These are phyloP conservation scores for Tholera decimalis DNA, from an alignment of 2,888 invertebrate genomes.

Conservation along the genomic window DNA sequence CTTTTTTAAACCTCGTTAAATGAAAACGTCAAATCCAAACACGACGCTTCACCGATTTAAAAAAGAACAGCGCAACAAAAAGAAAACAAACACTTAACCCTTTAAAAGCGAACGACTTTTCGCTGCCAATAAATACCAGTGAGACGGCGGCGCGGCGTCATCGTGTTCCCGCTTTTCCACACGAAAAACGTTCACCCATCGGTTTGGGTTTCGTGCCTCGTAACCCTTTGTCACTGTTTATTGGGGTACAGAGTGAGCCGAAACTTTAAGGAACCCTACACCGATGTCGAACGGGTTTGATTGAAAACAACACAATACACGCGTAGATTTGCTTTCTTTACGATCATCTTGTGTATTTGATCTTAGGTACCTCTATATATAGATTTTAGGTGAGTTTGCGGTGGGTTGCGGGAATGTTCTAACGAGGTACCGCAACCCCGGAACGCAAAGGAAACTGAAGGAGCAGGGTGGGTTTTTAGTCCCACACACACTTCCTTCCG, in stretches of 20 bases:
- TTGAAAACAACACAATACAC: conserved; percentile 70
- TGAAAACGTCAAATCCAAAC: conserved; percentile 13
- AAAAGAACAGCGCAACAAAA: conserved; percentile 13
- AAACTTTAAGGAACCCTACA: conserved; percentile 69
- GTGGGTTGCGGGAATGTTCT: too few relatives aligned
- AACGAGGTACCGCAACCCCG: too few relatives aligned
- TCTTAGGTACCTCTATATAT: too few relatives aligned
- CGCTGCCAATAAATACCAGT: conserved; percentile 56
- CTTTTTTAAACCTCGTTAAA: not conserved
- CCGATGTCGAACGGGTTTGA: conserved; percentile 66
- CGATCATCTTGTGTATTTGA: conserved; percentile 15
- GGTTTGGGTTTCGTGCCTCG: conserved; percentile 70
- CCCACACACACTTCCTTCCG: too few relatives aligned
- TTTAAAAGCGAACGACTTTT: conserved; percentile 37
- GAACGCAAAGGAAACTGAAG: too few relatives aligned
- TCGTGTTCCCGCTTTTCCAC: conserved; percentile 41
- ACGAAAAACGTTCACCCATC: conserved; percentile 66
- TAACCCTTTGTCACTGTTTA: conserved; percentile 81
- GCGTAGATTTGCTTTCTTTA: conserved; percentile 15
- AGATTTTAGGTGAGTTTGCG: too few relatives aligned
- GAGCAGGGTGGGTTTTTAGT: too few relatives aligned
- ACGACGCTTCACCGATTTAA: not conserved
- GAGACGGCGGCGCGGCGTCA: too few relatives aligned
- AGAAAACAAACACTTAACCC: conserved; percentile 31
- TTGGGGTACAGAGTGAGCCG: conserved; percentile 74